Conservation (phyloP, 2,113 vertebrate species). For the Thymallus thymallus region DNA sequence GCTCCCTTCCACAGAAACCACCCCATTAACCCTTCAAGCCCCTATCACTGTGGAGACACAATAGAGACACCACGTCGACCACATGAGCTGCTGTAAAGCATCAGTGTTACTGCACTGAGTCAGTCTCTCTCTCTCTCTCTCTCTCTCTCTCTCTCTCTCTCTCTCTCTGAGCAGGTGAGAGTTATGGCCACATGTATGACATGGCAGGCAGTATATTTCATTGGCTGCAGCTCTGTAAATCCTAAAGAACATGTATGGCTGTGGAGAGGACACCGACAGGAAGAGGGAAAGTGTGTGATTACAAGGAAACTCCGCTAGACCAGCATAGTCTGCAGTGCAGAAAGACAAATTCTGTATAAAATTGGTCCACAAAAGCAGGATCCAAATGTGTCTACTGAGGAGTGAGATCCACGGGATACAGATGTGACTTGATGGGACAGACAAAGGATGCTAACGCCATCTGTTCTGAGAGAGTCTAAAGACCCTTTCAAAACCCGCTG, state of each 20-base stretch:
- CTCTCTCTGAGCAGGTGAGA: not conserved
- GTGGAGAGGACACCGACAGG: not conserved
- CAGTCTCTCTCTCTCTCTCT: too few species aligned
- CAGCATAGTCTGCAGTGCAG: not conserved
- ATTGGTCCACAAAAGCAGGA: not conserved
- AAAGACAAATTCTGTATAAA: not conserved
- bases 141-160: too few species aligned
- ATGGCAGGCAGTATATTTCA: not conserved
- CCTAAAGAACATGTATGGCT: not conserved
- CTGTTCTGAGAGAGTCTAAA: too few species aligned
- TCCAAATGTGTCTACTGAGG: not conserved
- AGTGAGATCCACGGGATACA: not conserved
- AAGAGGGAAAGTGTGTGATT: not conserved
- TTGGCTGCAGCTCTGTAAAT: not conserved
- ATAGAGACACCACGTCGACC: too few species aligned
- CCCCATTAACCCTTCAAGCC: too few species aligned
- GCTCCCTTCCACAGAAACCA: too few species aligned
- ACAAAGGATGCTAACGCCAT: too few species aligned
- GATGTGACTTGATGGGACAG: too few species aligned
- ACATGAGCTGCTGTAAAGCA: too few species aligned
- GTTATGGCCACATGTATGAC: not conserved
- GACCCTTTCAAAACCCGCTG: too few species aligned
- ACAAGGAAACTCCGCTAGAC: not conserved
- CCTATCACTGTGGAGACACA: too few species aligned
- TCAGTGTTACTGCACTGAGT: too few species aligned